These are phyloP conservation scores for Lamellibrachia satsuma DNA, from an alignment of 2,888 invertebrate species.

Conservation along the genomic window DNA sequence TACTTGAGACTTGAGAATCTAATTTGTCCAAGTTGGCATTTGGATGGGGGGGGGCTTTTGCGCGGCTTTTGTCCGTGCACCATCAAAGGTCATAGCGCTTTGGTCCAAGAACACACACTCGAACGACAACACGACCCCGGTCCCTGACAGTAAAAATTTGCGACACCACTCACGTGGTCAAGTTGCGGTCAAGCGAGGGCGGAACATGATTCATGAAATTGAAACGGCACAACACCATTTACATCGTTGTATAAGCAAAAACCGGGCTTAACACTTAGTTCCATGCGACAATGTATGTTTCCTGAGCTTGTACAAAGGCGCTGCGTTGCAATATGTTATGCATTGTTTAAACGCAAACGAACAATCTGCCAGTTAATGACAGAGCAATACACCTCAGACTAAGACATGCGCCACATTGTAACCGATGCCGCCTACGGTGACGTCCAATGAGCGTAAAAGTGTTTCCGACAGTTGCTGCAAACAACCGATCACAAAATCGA, in stretches of 20 bases:
- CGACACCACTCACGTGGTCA: not conserved
- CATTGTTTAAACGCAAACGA: not conserved
- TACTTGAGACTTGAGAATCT: too few species aligned
- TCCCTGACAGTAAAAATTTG: not conserved
- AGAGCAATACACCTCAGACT: not conserved
- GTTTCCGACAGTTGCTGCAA: constrained; percentile 13
- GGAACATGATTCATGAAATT: not conserved
- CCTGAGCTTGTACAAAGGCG: not conserved
- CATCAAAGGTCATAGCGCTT: not conserved
- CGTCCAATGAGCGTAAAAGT: not conserved
- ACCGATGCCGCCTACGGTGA: not conserved
- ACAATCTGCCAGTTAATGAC: not conserved
- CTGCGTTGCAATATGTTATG: not conserved
- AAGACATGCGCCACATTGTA: constrained; percentile 8
- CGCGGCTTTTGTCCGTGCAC: not conserved
- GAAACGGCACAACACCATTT: not conserved
- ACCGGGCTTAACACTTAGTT: not conserved
- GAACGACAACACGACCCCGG: not conserved
- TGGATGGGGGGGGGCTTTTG: not conserved
- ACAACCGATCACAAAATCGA: constrained; percentile 2
- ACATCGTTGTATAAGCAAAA: not conserved
- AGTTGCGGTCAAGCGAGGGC: not conserved
- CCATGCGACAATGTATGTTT: not conserved
- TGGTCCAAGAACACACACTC: not conserved
- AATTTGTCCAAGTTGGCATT: not conserved